Evolutionary conservation across 2,888 invertebrate genomes (phyloP).

Genomic region (Furcula furcula): DNA sequence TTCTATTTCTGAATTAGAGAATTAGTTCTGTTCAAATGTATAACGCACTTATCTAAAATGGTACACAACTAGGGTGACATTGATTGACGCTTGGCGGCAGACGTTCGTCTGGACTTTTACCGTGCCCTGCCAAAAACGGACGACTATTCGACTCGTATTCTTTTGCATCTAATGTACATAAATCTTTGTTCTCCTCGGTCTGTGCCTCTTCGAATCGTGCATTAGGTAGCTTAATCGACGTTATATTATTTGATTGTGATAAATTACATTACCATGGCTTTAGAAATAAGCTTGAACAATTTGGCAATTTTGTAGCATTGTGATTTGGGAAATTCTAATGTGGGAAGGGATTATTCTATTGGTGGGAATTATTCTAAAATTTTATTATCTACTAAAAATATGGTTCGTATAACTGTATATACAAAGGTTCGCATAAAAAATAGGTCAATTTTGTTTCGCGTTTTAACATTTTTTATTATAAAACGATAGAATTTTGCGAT

Average conservation of each 20-base stretch:
- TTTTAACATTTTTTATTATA: too few species aligned
- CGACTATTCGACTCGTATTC: conserved; percentile 1
- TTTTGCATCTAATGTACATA: conserved; percentile 20
- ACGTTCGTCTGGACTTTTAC: background rate
- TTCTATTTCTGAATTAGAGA: too few species aligned
- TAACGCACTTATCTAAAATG: background rate
- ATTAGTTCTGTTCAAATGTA: background rate
- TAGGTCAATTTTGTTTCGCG: too few species aligned
- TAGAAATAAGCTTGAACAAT: background rate
- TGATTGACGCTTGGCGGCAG: background rate
- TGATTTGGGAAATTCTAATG: too few species aligned
- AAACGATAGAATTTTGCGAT: too few species aligned
- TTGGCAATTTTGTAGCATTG: too few species aligned
- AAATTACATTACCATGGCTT: conserved; percentile 15
- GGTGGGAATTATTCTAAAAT: too few species aligned
- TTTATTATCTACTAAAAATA: too few species aligned
- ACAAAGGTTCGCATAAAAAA: background rate
- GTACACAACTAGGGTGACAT: background rate
- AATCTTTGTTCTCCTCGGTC: conserved; percentile 28
- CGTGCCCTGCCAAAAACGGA: conserved; percentile 1
- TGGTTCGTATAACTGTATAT: too few species aligned
- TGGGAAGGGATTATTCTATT: too few species aligned
- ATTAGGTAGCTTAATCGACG: conserved; percentile 17
- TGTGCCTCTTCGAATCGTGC: conserved; percentile 12
- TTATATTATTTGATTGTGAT: conserved; percentile 25